Evolutionary conservation across 35 echinoderm and acorn worm genomes (phyloP), one percentile per base, ranked within the genome.

Genomic region (Chiridota heheva): DNA sequence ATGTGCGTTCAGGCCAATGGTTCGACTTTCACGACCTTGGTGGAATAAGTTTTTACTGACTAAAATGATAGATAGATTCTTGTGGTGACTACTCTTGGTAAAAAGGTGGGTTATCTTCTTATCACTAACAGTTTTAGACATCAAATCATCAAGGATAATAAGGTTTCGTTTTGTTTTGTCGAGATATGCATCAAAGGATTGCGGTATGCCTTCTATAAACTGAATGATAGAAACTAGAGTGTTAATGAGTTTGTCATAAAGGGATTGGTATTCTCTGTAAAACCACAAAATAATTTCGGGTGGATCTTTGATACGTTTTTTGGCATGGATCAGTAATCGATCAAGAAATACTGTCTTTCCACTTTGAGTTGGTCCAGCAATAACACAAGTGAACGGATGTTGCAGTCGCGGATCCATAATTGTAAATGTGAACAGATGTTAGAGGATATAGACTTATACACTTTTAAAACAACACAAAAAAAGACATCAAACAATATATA

Each of bases 381-480:
- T 70, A 4, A 60, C 36, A 28, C 35, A 51, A 3, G 73, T 81
- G 40, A 81, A 77, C 0, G 65, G 77, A 49, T 90, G 88, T 84
- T 84, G 55, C 17, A 90, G 56, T 25, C 75, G 13, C 13, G 53
- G 53, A 78, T 78, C 75, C 57, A 78, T 78, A 27, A 8, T 73
- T 34, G 8, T n/a, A 18, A 69, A 33, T 38, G 65, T 73, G 2
- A 67, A 56, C 62, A 46, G 44, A 64, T 88, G 76, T 44, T 77
- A 57, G 13, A 36, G n/a, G n/a, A n/a, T n/a, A n/a, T n/a, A n/a
- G n/a, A n/a, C n/a, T n/a, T n/a, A n/a, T n/a, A n/a, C n/a, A 42
- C 33, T 82, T 88, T 73, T 88, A 81, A 82, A 88, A 88, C 30
- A 88, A 41, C 15, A 62, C 40, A n/a, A n/a, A n/a, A n/a, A n/a